phyloP scores from a whole-genome alignment of 2,797 vertebrate species.

The Liasis olivaceus region DNA sequence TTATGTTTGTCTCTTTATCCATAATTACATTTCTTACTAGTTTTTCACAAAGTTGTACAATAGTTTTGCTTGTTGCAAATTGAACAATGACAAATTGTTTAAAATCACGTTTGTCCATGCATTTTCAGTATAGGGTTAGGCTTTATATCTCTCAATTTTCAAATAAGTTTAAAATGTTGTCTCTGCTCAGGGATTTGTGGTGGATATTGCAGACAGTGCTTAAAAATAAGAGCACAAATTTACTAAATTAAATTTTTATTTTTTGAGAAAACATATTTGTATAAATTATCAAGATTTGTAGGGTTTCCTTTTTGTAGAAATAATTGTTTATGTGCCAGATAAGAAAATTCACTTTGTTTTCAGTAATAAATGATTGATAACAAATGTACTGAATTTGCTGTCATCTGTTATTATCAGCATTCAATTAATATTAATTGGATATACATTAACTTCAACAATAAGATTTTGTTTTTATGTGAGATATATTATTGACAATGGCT shows the following conservation, averaged over 20 bases:
- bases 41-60: constrained; percentile 64
- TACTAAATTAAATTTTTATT: constrained; percentile 98
- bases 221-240: constrained; percentile 86
- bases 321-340: constrained; percentile 88
- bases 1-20: constrained; percentile 57
- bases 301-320: constrained; percentile 90
- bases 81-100: constrained; percentile 65
- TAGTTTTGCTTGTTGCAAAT: constrained; percentile 65
- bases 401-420: constrained; percentile 42
- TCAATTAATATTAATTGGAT: not conserved
- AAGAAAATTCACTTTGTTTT: constrained; percentile 84
- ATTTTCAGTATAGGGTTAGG: constrained; percentile 67
- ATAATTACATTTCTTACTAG: constrained; percentile 61
- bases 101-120: constrained; percentile 70
- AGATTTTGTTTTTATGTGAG: not conserved
- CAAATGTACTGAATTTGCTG: constrained; percentile 65
- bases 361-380: constrained; percentile 92
- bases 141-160: constrained; percentile 69
- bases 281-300: constrained; percentile 99
- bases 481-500: not conserved
- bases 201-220: constrained; percentile 88
- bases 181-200: constrained; percentile 97
- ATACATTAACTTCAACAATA: not conserved
- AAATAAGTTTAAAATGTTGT: constrained; percentile 73
- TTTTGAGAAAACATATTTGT: constrained; percentile 95